Evolutionary conservation across 2,113 vertebrate species (phyloP), one percentile per base, ranked within the genome.

Genomic region (Butastur rufipennis): DNA sequence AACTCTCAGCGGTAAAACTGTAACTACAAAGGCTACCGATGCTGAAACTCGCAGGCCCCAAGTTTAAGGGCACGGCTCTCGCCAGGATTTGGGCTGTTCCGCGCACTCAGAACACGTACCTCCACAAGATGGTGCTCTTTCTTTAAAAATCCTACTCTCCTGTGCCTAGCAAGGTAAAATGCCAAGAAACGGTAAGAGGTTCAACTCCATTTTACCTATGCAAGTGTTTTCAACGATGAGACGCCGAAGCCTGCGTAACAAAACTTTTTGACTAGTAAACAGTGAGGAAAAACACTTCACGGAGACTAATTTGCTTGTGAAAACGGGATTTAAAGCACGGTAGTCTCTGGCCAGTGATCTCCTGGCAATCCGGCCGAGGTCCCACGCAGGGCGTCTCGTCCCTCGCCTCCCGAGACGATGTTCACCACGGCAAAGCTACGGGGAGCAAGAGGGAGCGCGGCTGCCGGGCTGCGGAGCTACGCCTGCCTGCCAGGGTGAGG

Each of bases 121-220:
- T 62, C 98, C 98, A 98, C 98, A 85, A 97, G 98, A 85, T 97
- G 98, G 98, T 74, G 97, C 95, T 96, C 88, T 84, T 92, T 59
- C 92, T 68, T 96, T 71, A 98, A 93, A 97, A 97, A 97, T 88
- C 56, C 22, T 26, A 22, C 26, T 66, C 52, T 2, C 14, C 12
- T 0, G 52, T 13, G 43, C 56, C 59, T 66, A 25, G 13, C 10
- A 31, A n/a, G 66, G 13, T 29, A 23, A 56, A 80, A 70, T 2
- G 16, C 27, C 48, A 48, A 55, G 16, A 43, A 65, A 53, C 10
- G 21, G 0, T 1, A 8, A 31, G 21, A 61, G 17, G 21, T 53
- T 79, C 40, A 68, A 62, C 38, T 84, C 52, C 36, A 38, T 74
- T 74, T 75, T 79, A 84, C 14, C 11, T 42, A 0, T 14, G 27